phyloP scores from a whole-genome alignment of 2,797 vertebrate genomes.

The Benthosema pterotum region DNA sequence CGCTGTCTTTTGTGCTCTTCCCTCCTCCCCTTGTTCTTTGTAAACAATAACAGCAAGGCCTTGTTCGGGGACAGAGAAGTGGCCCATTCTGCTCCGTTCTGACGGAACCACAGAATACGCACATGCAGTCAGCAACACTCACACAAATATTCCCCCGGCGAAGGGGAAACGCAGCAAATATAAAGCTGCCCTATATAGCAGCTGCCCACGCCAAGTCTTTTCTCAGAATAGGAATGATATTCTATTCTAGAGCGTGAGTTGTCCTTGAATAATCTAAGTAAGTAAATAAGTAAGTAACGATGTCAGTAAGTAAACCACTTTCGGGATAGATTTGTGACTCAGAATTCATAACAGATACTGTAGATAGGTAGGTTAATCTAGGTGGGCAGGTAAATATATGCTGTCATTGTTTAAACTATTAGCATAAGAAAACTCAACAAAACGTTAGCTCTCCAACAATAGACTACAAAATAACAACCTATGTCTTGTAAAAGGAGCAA shows the following conservation, averaged over 20 bases:
- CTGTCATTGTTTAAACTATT: background rate
- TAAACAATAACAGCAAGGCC: slow-evolving; percentile 67
- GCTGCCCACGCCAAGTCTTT: background rate
- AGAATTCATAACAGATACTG: no score
- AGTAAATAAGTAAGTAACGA: no score
- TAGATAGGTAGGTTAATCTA: background rate
- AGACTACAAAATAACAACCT: no score
- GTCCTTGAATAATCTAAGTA: background rate
- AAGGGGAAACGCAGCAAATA: slow-evolving; percentile 10
- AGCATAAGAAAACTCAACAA: background rate
- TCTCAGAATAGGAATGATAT: background rate
- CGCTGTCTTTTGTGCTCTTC: slow-evolving; percentile 47
- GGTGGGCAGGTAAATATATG: background rate
- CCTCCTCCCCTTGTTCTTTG: slow-evolving; percentile 67
- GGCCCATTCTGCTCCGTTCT: slow-evolving; percentile 31
- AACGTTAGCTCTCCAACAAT: background rate
- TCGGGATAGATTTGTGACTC: no score
- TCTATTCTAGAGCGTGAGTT: background rate
- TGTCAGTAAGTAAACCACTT: no score
- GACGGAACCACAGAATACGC: slow-evolving; percentile 32
- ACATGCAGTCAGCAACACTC: slow-evolving; percentile 29
- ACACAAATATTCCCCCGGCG: slow-evolving; percentile 27
- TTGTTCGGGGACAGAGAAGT: slow-evolving; percentile 61
- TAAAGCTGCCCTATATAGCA: background rate
- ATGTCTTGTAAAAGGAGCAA: no score